Conservation (phyloP, 2,797 vertebrate genomes). For the Ptychobarbus kaznakovi region DNA sequence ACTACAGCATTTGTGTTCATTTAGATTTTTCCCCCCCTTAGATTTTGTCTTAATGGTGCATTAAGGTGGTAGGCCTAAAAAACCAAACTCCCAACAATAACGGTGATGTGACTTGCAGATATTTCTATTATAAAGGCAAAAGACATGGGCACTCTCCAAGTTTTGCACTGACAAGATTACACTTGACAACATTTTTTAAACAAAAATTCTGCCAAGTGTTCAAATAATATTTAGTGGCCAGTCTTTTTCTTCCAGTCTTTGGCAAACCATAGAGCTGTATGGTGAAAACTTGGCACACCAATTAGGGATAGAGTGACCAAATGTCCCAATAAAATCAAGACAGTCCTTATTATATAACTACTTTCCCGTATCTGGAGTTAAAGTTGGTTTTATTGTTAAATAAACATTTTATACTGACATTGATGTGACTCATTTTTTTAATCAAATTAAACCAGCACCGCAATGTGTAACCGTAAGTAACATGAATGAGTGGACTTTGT, state of each 20-base stretch:
- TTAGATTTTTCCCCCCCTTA: neutral
- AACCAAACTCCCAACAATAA: neutral
- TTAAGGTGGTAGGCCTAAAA: neutral
- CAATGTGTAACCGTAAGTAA: neutral
- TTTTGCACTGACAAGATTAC: neutral
- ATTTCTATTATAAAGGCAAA: neutral
- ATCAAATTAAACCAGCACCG: neutral
- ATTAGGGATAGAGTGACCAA: constrained; percentile 11
- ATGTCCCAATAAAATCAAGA: constrained; percentile 2
- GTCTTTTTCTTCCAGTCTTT: neutral
- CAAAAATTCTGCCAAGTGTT: constrained; percentile 8
- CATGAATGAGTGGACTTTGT: neutral
- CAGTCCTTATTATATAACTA: neutral
- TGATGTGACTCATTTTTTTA: neutral
- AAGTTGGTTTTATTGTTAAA: neutral
- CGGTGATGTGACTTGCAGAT: neutral
- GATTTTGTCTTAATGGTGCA: neutral
- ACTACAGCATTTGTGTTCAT: constrained; percentile 11
- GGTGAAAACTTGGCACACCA: neutral
- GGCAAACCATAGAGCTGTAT: neutral
- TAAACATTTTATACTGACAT: neutral
- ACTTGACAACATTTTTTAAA: neutral
- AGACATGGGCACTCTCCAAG: neutral
- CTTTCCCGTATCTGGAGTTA: neutral
- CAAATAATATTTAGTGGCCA: neutral